Evolutionary conservation across 2,888 invertebrate genomes (phyloP).

Genomic region (Drosophila limbata): DNA sequence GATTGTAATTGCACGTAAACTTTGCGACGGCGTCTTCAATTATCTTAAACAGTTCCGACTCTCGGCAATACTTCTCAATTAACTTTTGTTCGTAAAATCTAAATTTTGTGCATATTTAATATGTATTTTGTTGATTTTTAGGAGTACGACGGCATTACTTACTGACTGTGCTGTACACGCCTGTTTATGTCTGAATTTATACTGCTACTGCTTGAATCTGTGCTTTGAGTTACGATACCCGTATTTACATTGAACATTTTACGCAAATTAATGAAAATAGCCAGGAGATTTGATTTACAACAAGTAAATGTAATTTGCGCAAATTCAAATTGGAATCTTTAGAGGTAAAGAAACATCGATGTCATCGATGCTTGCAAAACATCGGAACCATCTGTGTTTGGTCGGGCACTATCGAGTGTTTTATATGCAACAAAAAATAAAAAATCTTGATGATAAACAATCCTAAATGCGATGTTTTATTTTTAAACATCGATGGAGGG

Average conservation of each 20-base stretch:
- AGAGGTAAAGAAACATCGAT: no score
- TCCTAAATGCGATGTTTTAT: no score
- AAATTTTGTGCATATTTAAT: constrained; percentile 9
- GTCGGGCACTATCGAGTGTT: no score
- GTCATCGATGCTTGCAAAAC: no score
- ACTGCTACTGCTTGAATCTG: constrained; percentile 14
- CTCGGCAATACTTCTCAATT: constrained; percentile 71
- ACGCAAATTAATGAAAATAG: not conserved
- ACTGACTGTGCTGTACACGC: constrained; percentile 49
- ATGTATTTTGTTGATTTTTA: constrained; percentile 4
- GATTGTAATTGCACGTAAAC: constrained; percentile 63
- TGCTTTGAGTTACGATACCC: constrained; percentile 19
- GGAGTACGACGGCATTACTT: constrained; percentile 29
- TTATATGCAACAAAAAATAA: no score
- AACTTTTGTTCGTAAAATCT: constrained; percentile 81
- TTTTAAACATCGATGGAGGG: no score
- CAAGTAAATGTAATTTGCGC: not conserved
- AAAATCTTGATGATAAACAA: no score
- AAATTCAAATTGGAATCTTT: constrained; percentile 30
- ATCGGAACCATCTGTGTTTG: no score
- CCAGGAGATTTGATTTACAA: not conserved
- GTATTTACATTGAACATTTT: constrained; percentile 59
- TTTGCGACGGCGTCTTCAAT: constrained; percentile 66
- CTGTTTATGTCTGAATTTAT: constrained; percentile 2
- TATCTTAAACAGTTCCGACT: constrained; percentile 67